These are phyloP conservation scores for Phrixothrix hirtus DNA, from an alignment of 2,888 invertebrate species.

Conservation along the genomic window DNA sequence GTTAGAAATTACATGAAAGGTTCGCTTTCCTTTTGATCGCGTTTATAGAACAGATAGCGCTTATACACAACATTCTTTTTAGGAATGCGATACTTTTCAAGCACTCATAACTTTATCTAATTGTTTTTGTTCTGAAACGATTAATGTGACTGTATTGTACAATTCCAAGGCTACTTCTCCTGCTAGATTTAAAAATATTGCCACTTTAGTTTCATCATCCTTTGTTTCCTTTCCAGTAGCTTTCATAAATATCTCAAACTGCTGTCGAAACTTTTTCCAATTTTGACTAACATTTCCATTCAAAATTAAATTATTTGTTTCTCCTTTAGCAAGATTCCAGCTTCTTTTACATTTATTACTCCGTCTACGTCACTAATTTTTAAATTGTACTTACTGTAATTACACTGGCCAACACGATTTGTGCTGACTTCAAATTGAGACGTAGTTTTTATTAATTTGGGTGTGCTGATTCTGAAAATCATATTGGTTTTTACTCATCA, in stretches of 20 bases:
- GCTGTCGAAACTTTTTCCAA: not conserved
- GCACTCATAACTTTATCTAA: no score
- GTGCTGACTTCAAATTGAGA: no score
- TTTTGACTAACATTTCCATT: not conserved
- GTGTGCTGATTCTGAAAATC: no score
- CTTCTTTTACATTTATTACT: no score
- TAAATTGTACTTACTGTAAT: no score
- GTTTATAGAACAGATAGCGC: not conserved
- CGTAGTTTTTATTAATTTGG: no score
- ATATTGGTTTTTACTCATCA: no score
- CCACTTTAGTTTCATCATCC: constrained; percentile 31
- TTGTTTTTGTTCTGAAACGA: constrained; percentile 3
- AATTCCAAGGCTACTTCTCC: constrained; percentile 39
- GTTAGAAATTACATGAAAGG: not conserved
- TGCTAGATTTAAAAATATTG: constrained; percentile 35
- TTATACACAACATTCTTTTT: not conserved
- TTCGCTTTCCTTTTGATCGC: constrained; percentile 1
- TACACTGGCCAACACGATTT: no score
- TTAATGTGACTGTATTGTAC: constrained; percentile 37
- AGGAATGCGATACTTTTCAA: not conserved
- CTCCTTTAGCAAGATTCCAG: no score
- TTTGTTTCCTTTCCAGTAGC: not conserved
- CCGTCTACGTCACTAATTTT: no score
- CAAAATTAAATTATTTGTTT: not conserved
- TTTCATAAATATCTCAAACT: not conserved